Base-by-base conservation (phyloP, 2,888 invertebrate genomes). In the Xestia c-nigrum region DNA sequence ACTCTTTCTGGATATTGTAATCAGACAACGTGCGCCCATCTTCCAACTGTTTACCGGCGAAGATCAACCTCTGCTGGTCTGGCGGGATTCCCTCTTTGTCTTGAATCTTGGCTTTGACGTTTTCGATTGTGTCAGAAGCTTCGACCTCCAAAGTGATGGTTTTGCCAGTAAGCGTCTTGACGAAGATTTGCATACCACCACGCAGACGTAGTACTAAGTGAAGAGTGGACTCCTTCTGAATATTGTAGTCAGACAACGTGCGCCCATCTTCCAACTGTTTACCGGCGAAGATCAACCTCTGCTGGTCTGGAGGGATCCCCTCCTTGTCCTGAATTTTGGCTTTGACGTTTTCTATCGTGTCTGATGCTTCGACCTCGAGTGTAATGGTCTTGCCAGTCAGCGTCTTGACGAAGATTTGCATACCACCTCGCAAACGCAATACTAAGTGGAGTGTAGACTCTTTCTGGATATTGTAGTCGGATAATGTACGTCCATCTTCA, bases 131-230 rank as follows among this genome's bases (percentile, higher is more conserved):
- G 72, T 87, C 87, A 0, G 87, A 86, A 0, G 87, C 46, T 0
- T 87, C 87, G 0, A 87, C 87, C 12, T 87, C 87, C 0, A 87
- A 3, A 0, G 87, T 87, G 1, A 87, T 87, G 0, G 87, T 87
- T 3, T 87, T 87, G 4, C 87, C 87, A 7, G 87, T 87, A 4
- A 87, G 3, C 0, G 87, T 87, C 5, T 87, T 87, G 0, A 87
- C 87, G 0, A 87, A 87, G 14, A 87, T 94, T 61, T 93, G 94
- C 94, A 94, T 94, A 70, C 93, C 93, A 75, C 93, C 93, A 31
- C 93, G 85, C 0, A 87, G 75, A 83, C 87, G 87, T 0, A 87
- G 7, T 0, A 87, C 87, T 0, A 87, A 91, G 1, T 94, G 93
- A 0, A 93, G 84, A 0, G 93, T 94, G 0, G 93, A 93, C 24